These are phyloP conservation scores for Patiria pectinifera DNA, from an alignment of 53 echinoderm and acorn worm genomes.

Conservation along the genomic window DNA sequence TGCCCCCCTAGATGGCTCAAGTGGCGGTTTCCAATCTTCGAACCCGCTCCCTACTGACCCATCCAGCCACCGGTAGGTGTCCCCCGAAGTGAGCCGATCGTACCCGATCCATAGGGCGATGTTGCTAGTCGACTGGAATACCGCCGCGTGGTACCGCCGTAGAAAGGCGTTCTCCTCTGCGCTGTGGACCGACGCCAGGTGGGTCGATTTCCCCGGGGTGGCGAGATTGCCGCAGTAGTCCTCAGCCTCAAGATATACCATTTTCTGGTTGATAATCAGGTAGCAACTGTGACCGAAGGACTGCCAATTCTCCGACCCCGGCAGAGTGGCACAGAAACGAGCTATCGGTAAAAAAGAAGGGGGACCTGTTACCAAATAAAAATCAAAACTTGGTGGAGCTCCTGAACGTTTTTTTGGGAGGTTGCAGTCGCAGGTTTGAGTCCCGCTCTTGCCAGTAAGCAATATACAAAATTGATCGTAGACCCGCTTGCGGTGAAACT, in stretches of 20 bases:
- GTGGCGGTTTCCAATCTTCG: neutral
- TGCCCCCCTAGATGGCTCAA: neutral
- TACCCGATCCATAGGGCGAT: neutral
- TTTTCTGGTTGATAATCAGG: neutral
- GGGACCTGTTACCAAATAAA: neutral
- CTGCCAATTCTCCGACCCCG: neutral
- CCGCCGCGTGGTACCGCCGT: neutral
- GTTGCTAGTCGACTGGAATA: neutral
- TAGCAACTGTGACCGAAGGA: neutral
- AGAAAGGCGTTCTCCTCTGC: conserved; percentile 7
- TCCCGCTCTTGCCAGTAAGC: too few species aligned
- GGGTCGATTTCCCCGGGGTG: neutral
- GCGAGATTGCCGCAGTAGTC: neutral
- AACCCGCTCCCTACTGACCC: neutral
- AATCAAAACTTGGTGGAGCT: too few species aligned
- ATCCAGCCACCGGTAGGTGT: neutral
- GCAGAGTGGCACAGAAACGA: neutral
- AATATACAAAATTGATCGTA: too few species aligned
- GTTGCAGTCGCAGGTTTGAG: too few species aligned
- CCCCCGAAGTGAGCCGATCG: neutral
- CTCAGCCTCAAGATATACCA: neutral
- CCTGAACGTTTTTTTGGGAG: too few species aligned
- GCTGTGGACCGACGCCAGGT: conserved; percentile 10
- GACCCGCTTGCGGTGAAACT: too few species aligned
- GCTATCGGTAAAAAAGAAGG: neutral